Conservation (phyloP, 2,888 invertebrate genomes). For the Helicoverpa assulta region DNA sequence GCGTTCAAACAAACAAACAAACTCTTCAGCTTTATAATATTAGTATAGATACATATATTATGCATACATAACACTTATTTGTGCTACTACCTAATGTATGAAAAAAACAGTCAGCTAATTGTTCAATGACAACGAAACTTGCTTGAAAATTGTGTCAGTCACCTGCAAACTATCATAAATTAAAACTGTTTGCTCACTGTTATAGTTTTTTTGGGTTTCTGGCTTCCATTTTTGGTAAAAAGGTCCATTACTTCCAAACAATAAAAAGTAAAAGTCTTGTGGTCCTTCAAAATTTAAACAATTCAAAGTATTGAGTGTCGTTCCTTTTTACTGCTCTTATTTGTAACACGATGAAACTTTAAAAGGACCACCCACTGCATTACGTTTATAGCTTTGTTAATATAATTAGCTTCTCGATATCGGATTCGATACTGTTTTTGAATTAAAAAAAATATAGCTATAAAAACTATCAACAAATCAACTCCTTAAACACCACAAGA, state of each 20-base stretch:
- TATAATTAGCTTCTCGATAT: constrained; percentile 61
- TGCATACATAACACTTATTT: not conserved
- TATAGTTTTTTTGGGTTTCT: constrained; percentile 9
- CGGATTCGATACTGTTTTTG: constrained; percentile 25
- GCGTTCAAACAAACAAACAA: too few species aligned
- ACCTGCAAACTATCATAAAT: constrained; percentile 15
- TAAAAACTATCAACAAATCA: not conserved
- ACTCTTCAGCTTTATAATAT: too few species aligned
- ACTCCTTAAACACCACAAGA: not conserved
- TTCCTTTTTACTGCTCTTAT: constrained; percentile 58
- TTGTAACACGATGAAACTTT: constrained; percentile 60
- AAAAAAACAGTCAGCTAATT: not conserved
- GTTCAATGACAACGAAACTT: not conserved
- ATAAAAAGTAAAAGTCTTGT: constrained; percentile 49
- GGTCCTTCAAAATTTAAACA: constrained; percentile 59
- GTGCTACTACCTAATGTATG: not conserved
- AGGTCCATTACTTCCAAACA: constrained; percentile 21
- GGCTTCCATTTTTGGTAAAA: constrained; percentile 13
- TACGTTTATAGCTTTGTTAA: constrained; percentile 62
- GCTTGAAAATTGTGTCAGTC: not conserved
- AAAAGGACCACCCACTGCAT: constrained; percentile 67
- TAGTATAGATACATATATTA: too few species aligned
- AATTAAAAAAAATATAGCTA: not conserved
- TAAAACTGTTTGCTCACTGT: not conserved
- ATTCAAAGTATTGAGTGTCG: constrained; percentile 60